Percentiles rank a stretch among this genome's conserved stretches.
These are phyloP conservation scores for Gastracanthus pulcherrimus DNA, from an alignment of 2,888 invertebrate species.

Conservation along the genomic window DNA sequence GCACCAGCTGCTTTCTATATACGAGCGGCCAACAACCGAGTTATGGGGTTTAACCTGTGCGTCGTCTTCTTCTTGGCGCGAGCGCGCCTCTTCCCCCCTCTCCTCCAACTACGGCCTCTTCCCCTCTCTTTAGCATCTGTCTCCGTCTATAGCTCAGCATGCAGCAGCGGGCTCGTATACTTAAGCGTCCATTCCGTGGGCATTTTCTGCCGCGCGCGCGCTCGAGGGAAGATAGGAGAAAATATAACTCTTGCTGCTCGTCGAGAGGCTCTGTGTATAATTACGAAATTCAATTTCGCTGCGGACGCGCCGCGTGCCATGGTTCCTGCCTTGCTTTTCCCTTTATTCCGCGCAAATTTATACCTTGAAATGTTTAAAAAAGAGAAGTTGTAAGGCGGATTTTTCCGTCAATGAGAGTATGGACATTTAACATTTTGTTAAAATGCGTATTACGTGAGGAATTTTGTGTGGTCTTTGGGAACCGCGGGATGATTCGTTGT, in stretches of 20 bases:
- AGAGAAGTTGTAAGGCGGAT: no score
- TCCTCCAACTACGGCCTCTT: neutral
- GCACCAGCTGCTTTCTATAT: constrained; percentile 30
- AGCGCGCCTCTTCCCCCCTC: neutral
- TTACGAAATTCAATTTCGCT: constrained; percentile 39
- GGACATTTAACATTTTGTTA: no score
- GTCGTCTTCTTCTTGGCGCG: constrained; percentile 9
- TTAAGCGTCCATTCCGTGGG: constrained; percentile 7
- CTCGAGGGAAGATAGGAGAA: constrained; percentile 14
- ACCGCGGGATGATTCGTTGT: no score
- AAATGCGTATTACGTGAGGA: no score
- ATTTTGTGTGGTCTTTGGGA: no score
- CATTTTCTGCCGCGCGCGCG: constrained; percentile 25
- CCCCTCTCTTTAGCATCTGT: neutral
- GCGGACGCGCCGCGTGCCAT: neutral
- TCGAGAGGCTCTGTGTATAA: constrained; percentile 19
- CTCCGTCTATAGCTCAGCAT: neutral
- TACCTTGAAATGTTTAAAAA: no score
- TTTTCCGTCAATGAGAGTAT: no score
- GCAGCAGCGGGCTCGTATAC: neutral
- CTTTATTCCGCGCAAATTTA: neutral
- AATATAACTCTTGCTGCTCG: constrained; percentile 4
- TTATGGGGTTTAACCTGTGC: constrained; percentile 47
- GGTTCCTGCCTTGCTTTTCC: no score
- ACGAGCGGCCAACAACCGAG: constrained; percentile 12